phyloP scores from a whole-genome alignment of 1,140 invertebrate species.

The Gryon sp. region DNA sequence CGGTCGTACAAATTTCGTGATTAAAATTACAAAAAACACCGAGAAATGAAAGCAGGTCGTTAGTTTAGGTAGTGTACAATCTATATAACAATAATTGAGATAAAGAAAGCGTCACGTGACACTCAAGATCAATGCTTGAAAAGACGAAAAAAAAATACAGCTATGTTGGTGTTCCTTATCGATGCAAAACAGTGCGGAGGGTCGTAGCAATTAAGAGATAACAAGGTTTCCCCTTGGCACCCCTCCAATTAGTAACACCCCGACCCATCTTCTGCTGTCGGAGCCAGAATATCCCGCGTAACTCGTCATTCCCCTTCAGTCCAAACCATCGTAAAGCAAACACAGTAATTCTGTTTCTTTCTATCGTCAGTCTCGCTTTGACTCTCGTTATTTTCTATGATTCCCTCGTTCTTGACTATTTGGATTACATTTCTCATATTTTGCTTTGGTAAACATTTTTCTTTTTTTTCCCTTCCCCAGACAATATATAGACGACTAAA shows the following conservation, averaged over 20 bases:
- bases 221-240: constrained; percentile 77
- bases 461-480: too few relatives aligned
- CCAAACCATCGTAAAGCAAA: constrained; percentile 61
- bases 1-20: too few relatives aligned
- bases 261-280: constrained; percentile 63
- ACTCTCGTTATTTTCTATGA: constrained; percentile 23
- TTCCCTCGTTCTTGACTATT: constrained; percentile 15
- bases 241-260: constrained; percentile 80
- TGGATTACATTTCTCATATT: constrained; percentile 28
- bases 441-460: constrained; percentile 1
- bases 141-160: constrained; percentile 51
- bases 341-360: constrained; percentile 60
- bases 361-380: constrained; percentile 19
- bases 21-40: too few relatives aligned
- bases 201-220: constrained; percentile 80
- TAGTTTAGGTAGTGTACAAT: background rate
- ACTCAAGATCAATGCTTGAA: constrained; percentile 51
- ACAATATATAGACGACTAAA: too few relatives aligned
- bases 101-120: constrained; percentile 55
- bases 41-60: too few relatives aligned
- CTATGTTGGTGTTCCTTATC: constrained; percentile 70
- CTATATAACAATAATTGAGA: constrained; percentile 30
- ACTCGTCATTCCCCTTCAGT: constrained; percentile 51
- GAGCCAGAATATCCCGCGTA: constrained; percentile 55
- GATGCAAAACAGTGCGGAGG: constrained; percentile 78